A percentile compares a stretch with the other conserved stretches of the same genome.
Conservation (phyloP, 2,113 vertebrate species). For the Halichoerus grypus region DNA sequence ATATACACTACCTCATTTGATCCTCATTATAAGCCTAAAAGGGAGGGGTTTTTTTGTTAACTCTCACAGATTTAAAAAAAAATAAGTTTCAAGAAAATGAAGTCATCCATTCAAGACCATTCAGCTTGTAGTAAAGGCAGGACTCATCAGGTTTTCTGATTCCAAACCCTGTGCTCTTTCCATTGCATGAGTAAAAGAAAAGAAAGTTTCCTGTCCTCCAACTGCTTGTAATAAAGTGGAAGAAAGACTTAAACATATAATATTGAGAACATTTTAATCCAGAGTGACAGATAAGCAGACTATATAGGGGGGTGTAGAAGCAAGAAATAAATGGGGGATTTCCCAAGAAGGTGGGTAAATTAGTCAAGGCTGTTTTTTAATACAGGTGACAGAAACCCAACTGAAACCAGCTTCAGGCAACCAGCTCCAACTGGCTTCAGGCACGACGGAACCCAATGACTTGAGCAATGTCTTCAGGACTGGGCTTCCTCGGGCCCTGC, state of each 20-base stretch:
- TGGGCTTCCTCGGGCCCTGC: not conserved
- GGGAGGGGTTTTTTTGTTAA: not conserved
- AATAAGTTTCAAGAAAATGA: constrained; percentile 39
- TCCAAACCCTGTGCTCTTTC: not conserved
- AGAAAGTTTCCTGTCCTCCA: not conserved
- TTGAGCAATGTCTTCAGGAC: not conserved
- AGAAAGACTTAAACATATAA: not conserved
- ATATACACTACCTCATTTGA: not conserved
- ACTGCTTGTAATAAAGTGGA: not conserved
- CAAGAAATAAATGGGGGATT: not conserved
- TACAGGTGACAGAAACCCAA: not conserved
- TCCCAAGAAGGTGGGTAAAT: not conserved
- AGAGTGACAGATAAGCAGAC: not conserved
- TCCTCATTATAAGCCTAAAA: not conserved
- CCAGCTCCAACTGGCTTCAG: not conserved
- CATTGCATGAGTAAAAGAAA: not conserved
- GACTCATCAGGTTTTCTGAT: not conserved
- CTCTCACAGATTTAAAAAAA: not conserved
- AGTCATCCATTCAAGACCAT: not conserved
- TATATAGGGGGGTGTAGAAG: not conserved
- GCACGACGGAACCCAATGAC: accelerated
- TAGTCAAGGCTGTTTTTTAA: not conserved
- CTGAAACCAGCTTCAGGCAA: not conserved
- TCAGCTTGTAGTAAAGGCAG: not conserved
- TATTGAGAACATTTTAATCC: not conserved